Evolutionary conservation across 2,113 vertebrate genomes (phyloP).

Genomic region (Strigops habroptila): DNA sequence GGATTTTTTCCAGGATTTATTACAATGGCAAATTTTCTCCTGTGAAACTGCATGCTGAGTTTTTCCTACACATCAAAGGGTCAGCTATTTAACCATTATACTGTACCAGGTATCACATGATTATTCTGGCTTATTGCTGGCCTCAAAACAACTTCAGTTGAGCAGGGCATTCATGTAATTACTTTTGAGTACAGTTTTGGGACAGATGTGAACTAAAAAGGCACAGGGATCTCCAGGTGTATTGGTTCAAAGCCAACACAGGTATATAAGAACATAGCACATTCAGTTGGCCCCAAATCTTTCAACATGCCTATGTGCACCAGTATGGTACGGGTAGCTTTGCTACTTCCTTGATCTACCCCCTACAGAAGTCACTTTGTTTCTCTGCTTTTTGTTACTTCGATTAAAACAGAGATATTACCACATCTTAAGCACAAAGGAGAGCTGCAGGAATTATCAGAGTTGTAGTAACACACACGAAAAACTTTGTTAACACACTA

Average conservation of each 20-base stretch:
- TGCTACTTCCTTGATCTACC: background rate
- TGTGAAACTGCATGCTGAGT: fast-evolving
- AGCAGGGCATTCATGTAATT: background rate
- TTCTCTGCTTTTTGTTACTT: background rate
- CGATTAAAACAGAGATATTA: background rate
- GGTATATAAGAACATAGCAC: fast-evolving
- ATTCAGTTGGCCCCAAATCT: background rate
- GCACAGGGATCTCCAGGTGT: background rate
- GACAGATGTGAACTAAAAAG: background rate
- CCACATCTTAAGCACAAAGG: background rate
- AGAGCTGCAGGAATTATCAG: background rate
- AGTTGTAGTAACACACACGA: background rate
- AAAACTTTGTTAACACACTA: background rate
- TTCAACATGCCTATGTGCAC: background rate
- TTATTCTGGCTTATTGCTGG: background rate
- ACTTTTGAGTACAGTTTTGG: background rate
- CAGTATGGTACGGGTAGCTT: fast-evolving
- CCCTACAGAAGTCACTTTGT: background rate
- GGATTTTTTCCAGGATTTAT: background rate
- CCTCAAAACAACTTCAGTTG: background rate
- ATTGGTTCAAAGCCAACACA: background rate
- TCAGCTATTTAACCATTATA: background rate
- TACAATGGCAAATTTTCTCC: background rate
- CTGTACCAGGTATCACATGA: background rate
- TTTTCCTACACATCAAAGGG: background rate